Percentiles rank a stretch among this genome's conserved stretches.
Evolutionary conservation across 1,140 invertebrate species (phyloP).

Genomic region (Araneus ventricosus): DNA sequence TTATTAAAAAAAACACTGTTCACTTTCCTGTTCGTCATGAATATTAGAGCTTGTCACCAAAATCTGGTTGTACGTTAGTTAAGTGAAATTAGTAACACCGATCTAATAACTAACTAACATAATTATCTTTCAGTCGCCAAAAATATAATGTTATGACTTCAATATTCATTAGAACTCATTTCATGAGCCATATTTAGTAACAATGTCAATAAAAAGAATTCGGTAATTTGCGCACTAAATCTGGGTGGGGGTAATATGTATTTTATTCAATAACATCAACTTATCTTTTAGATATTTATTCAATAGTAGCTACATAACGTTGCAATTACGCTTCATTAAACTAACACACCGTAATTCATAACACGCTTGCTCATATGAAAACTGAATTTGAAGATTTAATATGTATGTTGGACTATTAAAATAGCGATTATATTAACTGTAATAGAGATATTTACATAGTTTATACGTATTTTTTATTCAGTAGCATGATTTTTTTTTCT

Average conservation of each 20-base stretch:
- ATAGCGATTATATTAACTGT: background rate
- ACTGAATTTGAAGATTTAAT: background rate
- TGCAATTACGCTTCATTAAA: background rate
- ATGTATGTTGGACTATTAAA: background rate
- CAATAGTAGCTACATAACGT: background rate
- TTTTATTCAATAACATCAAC: constrained; percentile 20
- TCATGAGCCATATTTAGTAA: background rate
- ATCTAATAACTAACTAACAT: too few relatives aligned
- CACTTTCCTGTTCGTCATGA: too few relatives aligned
- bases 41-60: too few relatives aligned
- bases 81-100: too few relatives aligned
- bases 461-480: background rate
- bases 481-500: background rate
- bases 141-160: too few relatives aligned
- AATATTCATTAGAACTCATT: background rate
- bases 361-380: background rate
- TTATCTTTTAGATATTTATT: background rate
- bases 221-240: background rate
- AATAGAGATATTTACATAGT: background rate
- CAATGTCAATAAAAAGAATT: background rate
- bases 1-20: too few relatives aligned
- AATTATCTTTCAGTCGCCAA: too few relatives aligned
- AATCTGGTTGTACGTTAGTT: too few relatives aligned
- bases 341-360: background rate
- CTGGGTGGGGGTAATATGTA: background rate